Evolutionary conservation across 2,797 vertebrate species (phyloP).

Genomic region (Diplodus puntazzo): DNA sequence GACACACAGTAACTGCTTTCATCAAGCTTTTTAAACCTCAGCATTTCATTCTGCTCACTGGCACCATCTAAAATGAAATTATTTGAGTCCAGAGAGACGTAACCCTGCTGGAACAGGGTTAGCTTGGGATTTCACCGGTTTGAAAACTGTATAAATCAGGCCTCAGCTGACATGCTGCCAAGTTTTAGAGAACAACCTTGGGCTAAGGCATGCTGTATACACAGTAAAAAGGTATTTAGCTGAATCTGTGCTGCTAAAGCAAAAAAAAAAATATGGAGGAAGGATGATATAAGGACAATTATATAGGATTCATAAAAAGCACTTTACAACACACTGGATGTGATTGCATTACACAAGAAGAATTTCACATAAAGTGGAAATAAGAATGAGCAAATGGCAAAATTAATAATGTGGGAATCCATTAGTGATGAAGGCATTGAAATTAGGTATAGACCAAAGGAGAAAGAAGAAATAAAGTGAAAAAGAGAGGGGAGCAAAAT

Average conservation of each 20-base stretch:
- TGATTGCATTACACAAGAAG: conserved; percentile 1
- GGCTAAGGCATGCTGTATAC: not conserved
- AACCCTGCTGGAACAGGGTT: conserved; percentile 50
- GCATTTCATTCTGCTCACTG: conserved; percentile 40
- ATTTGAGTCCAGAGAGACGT: conserved; percentile 50
- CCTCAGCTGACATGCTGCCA: conserved; percentile 35
- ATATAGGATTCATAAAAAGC: conserved; percentile 36
- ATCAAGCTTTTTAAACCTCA: conserved; percentile 37
- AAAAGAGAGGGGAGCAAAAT: conserved; percentile 21
- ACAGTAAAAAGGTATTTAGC: conserved; percentile 12
- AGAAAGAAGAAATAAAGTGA: conserved; percentile 12
- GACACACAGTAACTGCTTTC: conserved; percentile 39
- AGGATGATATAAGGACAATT: conserved; percentile 1
- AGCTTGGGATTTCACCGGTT: conserved; percentile 47
- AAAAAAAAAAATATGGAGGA: conserved; percentile 7
- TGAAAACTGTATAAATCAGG: conserved; percentile 56
- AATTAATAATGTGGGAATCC: conserved; percentile 18
- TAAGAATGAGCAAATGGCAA: not conserved
- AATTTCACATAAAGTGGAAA: conserved; percentile 17
- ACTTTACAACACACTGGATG: not conserved
- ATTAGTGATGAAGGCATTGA: conserved; percentile 7
- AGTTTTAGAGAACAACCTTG: conserved; percentile 53
- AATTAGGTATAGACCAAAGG: not conserved
- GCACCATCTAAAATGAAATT: conserved; percentile 49
- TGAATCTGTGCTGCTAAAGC: conserved; percentile 5